phyloP scores from a whole-genome alignment of 1,140 invertebrate species.

The Orius laevigatus region DNA sequence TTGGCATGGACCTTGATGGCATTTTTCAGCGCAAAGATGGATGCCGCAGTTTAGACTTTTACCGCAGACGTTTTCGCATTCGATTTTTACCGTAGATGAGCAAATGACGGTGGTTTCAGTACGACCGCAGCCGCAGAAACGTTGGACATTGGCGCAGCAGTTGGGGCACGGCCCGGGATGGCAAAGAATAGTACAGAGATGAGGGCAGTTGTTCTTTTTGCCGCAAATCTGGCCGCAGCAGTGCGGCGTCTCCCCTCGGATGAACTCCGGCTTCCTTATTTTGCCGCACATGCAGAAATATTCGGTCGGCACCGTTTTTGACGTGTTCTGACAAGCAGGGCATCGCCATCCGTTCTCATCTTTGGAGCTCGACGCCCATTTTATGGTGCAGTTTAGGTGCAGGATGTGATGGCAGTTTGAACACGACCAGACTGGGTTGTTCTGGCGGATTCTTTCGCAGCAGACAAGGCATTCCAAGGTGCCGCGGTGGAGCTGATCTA shows the following conservation, averaged over 20 bases:
- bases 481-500: constrained; percentile 58
- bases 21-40: constrained; percentile 37
- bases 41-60: constrained; percentile 52
- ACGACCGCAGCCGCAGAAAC: constrained; percentile 53
- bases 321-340: constrained; percentile 72
- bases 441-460: constrained; percentile 54
- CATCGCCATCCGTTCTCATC: constrained; percentile 78
- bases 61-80: constrained; percentile 54
- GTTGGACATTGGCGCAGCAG: constrained; percentile 33
- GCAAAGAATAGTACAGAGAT: constrained; percentile 73
- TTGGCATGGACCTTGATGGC: constrained; percentile 36
- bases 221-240: constrained; percentile 77
- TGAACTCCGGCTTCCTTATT: constrained; percentile 45
- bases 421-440: constrained; percentile 77
- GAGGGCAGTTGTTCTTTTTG: constrained; percentile 49
- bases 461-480: constrained; percentile 85
- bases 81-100: constrained; percentile 42
- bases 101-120: constrained; percentile 52
- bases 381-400: constrained; percentile 75
- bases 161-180: constrained; percentile 79
- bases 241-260: constrained; percentile 58
- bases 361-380: constrained; percentile 75
- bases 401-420: constrained; percentile 77
- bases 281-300: constrained; percentile 80
- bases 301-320: constrained; percentile 43